Conservation (phyloP, 2,888 invertebrate genomes). For the Smittia sp. region DNA sequence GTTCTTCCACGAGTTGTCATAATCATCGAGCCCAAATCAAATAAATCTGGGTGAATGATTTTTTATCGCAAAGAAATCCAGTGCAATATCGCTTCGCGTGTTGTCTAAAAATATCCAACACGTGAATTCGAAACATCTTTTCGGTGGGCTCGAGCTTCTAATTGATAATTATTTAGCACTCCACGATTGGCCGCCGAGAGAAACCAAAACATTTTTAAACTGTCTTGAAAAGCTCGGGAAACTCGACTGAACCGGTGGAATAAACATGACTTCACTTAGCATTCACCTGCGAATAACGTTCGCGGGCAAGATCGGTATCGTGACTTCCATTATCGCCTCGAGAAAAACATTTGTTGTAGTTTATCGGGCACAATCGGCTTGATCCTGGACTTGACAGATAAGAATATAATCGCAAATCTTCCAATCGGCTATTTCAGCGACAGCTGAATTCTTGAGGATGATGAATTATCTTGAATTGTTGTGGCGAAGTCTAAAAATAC, state of each 20-base stretch:
- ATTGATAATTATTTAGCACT: background rate
- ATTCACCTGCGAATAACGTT: background rate
- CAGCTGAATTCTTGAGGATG: background rate
- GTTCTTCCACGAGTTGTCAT: too few species aligned
- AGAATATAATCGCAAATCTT: background rate
- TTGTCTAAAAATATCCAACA: background rate
- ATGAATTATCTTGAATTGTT: background rate
- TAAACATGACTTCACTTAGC: background rate
- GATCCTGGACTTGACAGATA: background rate
- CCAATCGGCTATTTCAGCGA: background rate
- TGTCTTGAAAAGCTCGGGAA: background rate
- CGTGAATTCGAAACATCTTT: background rate
- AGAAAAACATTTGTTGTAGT: background rate
- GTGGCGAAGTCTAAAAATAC: background rate
- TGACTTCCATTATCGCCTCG: background rate
- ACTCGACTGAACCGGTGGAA: background rate
- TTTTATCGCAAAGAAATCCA: background rate
- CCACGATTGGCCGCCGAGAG: too few species aligned
- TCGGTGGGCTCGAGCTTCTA: background rate
- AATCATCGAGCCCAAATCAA: too few species aligned
- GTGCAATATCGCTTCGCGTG: background rate
- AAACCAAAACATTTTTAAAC: too few species aligned
- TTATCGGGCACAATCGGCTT: background rate
- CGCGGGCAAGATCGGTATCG: background rate
- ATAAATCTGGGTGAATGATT: too few species aligned